Percentiles rank a stretch among this genome's conserved stretches.
These are phyloP conservation scores for Rhea americana DNA, from an alignment of 2,113 vertebrate genomes.

Conservation along the genomic window DNA sequence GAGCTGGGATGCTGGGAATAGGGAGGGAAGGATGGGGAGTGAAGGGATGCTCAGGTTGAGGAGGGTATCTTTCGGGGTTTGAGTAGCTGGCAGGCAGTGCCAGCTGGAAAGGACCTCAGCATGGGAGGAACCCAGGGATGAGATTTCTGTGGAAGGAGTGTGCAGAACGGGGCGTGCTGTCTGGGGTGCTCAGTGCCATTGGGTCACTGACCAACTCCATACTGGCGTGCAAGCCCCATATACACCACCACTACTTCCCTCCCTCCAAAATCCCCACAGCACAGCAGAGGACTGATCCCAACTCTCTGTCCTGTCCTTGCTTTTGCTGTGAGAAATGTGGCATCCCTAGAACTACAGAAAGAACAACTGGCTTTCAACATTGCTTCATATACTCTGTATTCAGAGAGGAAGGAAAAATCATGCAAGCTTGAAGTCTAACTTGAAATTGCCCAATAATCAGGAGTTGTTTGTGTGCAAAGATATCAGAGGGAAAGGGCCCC, in stretches of 20 bases:
- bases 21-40: not conserved
- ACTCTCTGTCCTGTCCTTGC: not conserved
- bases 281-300: not conserved
- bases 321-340: not conserved
- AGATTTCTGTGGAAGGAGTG: not conserved
- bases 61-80: fast-evolving
- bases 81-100: not conserved
- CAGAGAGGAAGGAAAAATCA: not conserved
- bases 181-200: not conserved
- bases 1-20: not conserved
- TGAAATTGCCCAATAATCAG: not conserved
- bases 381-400: not conserved
- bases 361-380: not conserved
- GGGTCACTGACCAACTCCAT: fast-evolving
- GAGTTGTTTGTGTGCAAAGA: not conserved
- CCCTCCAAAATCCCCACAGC: not conserved
- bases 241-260: not conserved
- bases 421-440: not conserved
- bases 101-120: not conserved
- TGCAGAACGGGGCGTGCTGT: not conserved
- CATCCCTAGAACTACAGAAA: not conserved
- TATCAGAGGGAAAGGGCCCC: not conserved
- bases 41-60: not conserved
- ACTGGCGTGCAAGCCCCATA: not conserved
- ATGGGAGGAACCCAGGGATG: fast-evolving